Base-by-base conservation (phyloP, 2,888 invertebrate species). In the Trissoscelio sp. region DNA sequence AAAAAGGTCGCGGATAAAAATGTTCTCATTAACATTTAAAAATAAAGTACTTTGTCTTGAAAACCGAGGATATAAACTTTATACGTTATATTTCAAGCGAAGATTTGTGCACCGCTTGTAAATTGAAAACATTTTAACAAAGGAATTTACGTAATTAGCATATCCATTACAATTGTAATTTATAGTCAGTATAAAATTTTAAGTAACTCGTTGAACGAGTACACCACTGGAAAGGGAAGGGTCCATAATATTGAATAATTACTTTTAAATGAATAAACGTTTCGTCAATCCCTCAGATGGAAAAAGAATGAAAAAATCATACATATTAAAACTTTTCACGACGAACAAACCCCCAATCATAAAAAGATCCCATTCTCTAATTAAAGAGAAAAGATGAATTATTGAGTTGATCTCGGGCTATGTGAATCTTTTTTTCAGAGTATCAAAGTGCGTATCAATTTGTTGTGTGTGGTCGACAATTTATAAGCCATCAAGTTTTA, bases 201-300 rank as follows among this genome's bases (percentile, higher is more conserved):
- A 74, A 80, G 69, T 69, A 74, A 74, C 67, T 79, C 62, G 69
- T 70, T 64, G 69, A 74, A 57, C 74, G 74, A 46, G 74, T 64
- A 70, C 64, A 57, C 37, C 53, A 34, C 44, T 42, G 57, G 39
- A 20, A 34, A 55, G 46, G 31, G 48, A 69, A 74, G 74, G 79
- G 79, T 79, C 62, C 79, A 74, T 79, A 80, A 80, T 72, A 70
- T 64, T 77, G 60, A 81, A 77, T 77, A 81, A 81, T 81, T 77
- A 77, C 81, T 77, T 77, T 72, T 66, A 81, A 81, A 81, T 81
- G 81, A 81, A 77, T 75, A 81, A 70, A 77, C 64, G 77, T 81
- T 81, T 72, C 66, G 72, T 70, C 73, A 58, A 75, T 75, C 75
- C 53, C n/a, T 58, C 37, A 28, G 12, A 48, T 20, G 57, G 39